Conservation (phyloP, 2,113 vertebrate species). For the Melospiza melodia region DNA sequence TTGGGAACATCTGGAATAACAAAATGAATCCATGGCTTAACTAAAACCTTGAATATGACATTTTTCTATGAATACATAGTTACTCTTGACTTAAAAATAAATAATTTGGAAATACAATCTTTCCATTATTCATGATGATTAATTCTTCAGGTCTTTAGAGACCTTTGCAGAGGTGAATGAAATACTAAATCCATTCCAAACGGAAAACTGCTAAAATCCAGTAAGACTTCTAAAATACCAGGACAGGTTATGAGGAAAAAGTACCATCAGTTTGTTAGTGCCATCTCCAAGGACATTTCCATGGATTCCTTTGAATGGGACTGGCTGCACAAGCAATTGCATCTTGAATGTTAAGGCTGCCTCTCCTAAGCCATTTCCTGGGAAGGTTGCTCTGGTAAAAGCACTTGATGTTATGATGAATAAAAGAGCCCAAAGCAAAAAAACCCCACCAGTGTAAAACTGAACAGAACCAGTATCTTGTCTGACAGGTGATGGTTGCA, state of each 20-base stretch:
- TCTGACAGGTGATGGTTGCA: background rate
- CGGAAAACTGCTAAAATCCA: background rate
- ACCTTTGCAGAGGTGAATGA: background rate
- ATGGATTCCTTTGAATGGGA: background rate
- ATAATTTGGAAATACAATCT: background rate
- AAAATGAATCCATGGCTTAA: background rate
- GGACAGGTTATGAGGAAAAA: background rate
- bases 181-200: background rate
- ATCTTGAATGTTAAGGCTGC: background rate
- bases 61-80: background rate
- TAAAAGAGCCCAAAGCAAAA: background rate
- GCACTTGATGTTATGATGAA: background rate
- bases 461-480: conserved; percentile 30
- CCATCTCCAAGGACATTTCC: background rate
- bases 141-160: background rate
- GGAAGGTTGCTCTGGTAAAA: background rate
- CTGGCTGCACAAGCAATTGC: background rate
- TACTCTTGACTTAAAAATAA: background rate
- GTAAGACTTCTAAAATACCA: background rate
- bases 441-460: background rate
- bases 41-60: background rate
- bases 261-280: background rate
- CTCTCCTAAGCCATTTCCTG: background rate
- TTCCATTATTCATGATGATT: background rate
- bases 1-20: background rate